Evolutionary conservation across 2,888 invertebrate genomes (phyloP).

Genomic region (Caenorhabditis wallacei): DNA sequence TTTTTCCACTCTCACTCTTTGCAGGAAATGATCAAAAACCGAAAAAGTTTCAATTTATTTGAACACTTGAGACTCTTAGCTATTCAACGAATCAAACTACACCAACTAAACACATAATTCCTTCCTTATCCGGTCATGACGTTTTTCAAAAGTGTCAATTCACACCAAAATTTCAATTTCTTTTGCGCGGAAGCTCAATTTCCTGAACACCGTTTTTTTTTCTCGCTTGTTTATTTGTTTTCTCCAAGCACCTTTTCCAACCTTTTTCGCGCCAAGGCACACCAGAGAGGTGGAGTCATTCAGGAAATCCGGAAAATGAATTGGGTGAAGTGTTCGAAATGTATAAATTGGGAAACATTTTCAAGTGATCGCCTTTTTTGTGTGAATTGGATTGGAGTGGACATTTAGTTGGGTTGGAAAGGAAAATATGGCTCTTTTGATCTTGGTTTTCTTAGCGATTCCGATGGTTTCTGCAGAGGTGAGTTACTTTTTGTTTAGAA

Average conservation of each 20-base stretch:
- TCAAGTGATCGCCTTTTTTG: conserved; percentile 19
- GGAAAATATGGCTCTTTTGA: neutral
- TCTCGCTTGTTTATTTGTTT: conserved; percentile 34
- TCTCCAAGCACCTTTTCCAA: neutral
- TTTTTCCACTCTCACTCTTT: neutral
- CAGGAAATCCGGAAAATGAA: conserved; percentile 10
- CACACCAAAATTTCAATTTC: conserved; percentile 3
- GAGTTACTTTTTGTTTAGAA: conserved; percentile 5
- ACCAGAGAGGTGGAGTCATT: conserved; percentile 22
- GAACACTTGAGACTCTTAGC: conserved; percentile 18
- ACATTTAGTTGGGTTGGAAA: neutral
- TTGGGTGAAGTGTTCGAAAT: conserved; percentile 8
- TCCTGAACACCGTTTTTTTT: conserved; percentile 17
- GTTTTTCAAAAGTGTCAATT: conserved; percentile 42
- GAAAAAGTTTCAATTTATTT: neutral
- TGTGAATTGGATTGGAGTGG: neutral
- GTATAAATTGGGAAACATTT: conserved; percentile 31
- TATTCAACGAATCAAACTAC: conserved; percentile 41
- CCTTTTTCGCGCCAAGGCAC: conserved; percentile 5
- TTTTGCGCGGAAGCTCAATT: neutral
- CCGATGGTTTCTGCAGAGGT: conserved; percentile 45
- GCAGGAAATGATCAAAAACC: conserved; percentile 26
- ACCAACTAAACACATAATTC: conserved; percentile 3
- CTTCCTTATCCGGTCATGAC: conserved; percentile 26
- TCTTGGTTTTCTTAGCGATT: conserved; percentile 27